Evolutionary conservation across 1,140 invertebrate species (phyloP).

Genomic region (Pseudomyrmex sp.): DNA sequence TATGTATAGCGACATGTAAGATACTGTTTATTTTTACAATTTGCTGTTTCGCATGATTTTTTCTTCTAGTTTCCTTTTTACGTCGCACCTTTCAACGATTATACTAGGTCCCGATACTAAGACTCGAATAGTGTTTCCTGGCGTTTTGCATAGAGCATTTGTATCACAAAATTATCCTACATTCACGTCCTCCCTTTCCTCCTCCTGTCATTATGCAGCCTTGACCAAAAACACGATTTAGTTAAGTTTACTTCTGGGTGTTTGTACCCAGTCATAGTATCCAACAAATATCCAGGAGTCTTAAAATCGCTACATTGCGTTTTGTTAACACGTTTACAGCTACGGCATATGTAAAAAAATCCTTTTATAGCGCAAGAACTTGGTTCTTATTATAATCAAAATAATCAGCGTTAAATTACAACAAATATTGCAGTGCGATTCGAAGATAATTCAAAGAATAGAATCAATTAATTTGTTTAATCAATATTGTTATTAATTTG

Average conservation of each 20-base stretch:
- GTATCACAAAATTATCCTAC: conserved; percentile 47
- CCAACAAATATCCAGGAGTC: too few species aligned
- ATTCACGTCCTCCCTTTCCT: conserved; percentile 29
- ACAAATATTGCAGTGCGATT: background rate
- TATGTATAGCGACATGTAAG: conserved; percentile 23
- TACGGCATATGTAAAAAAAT: too few species aligned
- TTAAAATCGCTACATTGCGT: conserved; percentile 9
- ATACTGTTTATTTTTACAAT: conserved; percentile 25
- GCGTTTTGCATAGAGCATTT: conserved; percentile 70
- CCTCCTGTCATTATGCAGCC: conserved; percentile 48
- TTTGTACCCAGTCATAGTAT: too few species aligned
- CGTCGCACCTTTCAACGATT: background rate
- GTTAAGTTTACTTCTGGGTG: background rate
- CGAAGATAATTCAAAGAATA: background rate
- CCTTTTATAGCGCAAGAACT: too few species aligned
- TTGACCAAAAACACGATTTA: conserved; percentile 56
- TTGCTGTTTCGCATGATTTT: conserved; percentile 34
- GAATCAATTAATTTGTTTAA: background rate
- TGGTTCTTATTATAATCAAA: background rate
- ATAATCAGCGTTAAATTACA: background rate
- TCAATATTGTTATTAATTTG: background rate
- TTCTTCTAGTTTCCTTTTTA: background rate
- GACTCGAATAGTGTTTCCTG: conserved; percentile 59
- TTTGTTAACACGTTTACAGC: background rate
- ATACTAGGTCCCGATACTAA: conserved; percentile 26